These are phyloP conservation scores for Apamea epomidion DNA, from an alignment of 2,888 invertebrate genomes.

Conservation along the genomic window DNA sequence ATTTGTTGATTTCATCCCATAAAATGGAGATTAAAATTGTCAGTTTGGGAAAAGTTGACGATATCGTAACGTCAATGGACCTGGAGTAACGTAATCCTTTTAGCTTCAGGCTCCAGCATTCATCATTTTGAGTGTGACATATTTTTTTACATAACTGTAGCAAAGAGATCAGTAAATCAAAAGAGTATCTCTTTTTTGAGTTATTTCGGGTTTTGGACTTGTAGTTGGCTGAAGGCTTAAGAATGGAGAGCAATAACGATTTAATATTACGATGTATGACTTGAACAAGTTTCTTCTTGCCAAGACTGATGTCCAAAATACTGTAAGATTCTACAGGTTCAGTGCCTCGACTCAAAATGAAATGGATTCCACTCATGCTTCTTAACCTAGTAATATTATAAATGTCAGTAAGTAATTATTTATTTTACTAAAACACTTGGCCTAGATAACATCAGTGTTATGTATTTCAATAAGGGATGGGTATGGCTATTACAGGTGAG, in stretches of 20 bases:
- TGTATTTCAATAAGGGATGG: no score
- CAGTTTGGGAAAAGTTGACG: constrained; percentile 64
- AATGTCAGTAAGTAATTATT: not conserved
- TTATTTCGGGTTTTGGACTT: constrained; percentile 18
- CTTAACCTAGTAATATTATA: not conserved
- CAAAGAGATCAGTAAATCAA: constrained; percentile 33
- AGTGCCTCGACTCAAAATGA: not conserved
- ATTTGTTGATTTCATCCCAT: constrained; percentile 67
- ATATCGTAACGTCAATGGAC: constrained; percentile 50
- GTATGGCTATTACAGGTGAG: no score
- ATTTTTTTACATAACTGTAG: constrained; percentile 34
- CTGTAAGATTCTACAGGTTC: constrained; percentile 27
- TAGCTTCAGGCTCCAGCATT: constrained; percentile 31
- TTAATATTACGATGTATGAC: constrained; percentile 37
- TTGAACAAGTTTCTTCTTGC: constrained; percentile 14
- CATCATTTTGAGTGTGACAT: constrained; percentile 51
- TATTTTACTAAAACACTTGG: no score
- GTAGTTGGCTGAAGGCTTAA: constrained; percentile 35
- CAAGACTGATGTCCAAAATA: constrained; percentile 2
- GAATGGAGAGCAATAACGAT: constrained; percentile 29
- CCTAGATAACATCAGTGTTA: no score
- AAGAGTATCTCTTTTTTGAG: constrained; percentile 14
- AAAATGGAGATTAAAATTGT: constrained; percentile 70
- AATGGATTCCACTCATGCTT: not conserved
- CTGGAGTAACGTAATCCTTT: constrained; percentile 35